A percentile compares a stretch with the other conserved stretches of the same genome.
Evolutionary conservation across 2,113 vertebrate species (phyloP).

Genomic region (Eudorcas thomsonii): DNA sequence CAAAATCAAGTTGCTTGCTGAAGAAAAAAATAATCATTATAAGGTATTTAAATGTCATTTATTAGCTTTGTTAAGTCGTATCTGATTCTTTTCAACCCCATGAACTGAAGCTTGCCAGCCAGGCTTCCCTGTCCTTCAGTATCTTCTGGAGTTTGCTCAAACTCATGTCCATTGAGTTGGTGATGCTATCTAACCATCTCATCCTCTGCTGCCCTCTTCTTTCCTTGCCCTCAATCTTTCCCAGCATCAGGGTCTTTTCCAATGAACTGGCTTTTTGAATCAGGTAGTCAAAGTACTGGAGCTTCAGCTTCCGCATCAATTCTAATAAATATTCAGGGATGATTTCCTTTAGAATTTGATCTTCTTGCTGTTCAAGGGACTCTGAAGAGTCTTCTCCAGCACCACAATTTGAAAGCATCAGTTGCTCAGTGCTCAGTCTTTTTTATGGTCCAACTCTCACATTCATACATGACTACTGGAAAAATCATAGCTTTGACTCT

Average conservation of each 20-base stretch:
- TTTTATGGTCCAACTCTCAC: not conserved
- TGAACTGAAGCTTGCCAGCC: not conserved
- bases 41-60: not conserved
- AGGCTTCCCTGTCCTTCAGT: not conserved
- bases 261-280: not conserved
- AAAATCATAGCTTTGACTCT: not conserved
- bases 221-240: not conserved
- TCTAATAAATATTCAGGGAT: not conserved
- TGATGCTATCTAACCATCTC: not conserved
- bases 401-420: not conserved
- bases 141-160: not conserved
- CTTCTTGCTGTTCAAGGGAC: not conserved
- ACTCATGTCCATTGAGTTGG: not conserved
- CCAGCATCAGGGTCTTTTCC: not conserved
- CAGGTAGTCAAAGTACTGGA: not conserved
- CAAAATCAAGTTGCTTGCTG: not conserved
- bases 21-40: not conserved
- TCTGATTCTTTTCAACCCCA: not conserved
- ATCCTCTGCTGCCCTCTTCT: not conserved
- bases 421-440: not conserved
- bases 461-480: not conserved
- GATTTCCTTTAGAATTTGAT: not conserved
- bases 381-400: not conserved
- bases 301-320: not conserved
- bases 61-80: not conserved